Evolutionary conservation across 2,888 invertebrate genomes (phyloP).

Genomic region (Agapostemon virescens): DNA sequence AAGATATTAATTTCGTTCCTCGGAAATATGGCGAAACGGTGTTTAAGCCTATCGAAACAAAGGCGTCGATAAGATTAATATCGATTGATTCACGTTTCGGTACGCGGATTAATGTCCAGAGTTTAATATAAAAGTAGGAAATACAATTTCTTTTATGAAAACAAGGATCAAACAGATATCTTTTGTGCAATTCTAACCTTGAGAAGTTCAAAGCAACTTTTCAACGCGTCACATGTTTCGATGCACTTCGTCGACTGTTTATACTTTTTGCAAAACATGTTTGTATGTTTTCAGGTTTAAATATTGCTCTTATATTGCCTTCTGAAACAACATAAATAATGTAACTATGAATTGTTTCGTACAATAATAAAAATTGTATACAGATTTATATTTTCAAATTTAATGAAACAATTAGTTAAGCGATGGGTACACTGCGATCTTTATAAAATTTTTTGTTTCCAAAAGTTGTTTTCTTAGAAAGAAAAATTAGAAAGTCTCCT

Average conservation of each 20-base stretch:
- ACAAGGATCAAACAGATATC: background rate
- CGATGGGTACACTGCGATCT: too few species aligned
- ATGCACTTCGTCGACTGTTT: background rate
- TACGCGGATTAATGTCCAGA: constrained; percentile 22
- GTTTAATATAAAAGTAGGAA: constrained; percentile 12
- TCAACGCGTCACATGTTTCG: background rate
- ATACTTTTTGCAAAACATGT: background rate
- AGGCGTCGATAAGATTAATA: constrained; percentile 30
- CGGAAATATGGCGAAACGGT: constrained; percentile 11
- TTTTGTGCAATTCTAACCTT: background rate
- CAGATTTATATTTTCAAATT: background rate
- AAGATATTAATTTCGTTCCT: background rate
- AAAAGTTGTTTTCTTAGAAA: too few species aligned
- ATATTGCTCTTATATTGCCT: background rate
- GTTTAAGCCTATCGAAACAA: constrained; percentile 18
- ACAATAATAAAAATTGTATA: background rate
- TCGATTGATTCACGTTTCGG: constrained; percentile 18
- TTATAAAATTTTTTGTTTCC: too few species aligned
- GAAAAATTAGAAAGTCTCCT: too few species aligned
- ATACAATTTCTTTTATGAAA: background rate
- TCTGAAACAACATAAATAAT: background rate
- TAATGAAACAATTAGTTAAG: background rate
- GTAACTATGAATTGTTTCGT: background rate
- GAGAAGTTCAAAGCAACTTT: background rate
- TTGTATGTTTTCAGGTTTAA: background rate